These are phyloP conservation scores for Heloderma charlesbogerti DNA, from an alignment of 2,113 vertebrate species.

Conservation along the genomic window DNA sequence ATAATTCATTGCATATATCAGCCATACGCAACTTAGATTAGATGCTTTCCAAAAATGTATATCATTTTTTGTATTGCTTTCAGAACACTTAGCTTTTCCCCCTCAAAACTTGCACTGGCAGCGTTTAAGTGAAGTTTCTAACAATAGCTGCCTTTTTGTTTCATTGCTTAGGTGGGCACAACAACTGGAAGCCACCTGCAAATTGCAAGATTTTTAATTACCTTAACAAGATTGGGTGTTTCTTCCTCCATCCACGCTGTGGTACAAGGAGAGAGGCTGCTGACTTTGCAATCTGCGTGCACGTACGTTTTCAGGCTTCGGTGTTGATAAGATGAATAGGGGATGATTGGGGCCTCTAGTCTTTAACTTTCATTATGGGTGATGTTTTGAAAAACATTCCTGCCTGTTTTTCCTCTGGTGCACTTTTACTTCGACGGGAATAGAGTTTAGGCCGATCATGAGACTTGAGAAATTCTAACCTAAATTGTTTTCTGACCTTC, in stretches of 20 bases:
- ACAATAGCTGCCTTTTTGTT: background rate
- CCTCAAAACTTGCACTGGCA: background rate
- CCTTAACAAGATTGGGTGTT: conserved; percentile 83
- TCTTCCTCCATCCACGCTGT: conserved; percentile 85
- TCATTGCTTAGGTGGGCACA: conserved; percentile 74
- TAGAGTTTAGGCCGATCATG: background rate
- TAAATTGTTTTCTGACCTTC: background rate
- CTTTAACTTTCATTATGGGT: background rate
- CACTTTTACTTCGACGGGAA: background rate
- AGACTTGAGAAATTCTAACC: background rate
- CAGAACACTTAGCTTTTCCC: background rate
- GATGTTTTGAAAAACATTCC: background rate
- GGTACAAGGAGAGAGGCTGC: conserved; percentile 83
- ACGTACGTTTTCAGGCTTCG: conserved; percentile 71
- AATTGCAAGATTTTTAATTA: conserved; percentile 82
- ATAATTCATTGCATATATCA: background rate
- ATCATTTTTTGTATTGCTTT: background rate
- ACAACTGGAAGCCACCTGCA: conserved; percentile 82
- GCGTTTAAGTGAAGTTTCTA: conserved; percentile 1
- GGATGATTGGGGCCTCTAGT: background rate
- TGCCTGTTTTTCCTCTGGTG: background rate
- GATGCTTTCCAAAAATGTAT: background rate
- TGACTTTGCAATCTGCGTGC: conserved; percentile 85
- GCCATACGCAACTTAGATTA: background rate
- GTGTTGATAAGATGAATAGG: background rate